Evolutionary conservation across 2,113 vertebrate species (phyloP).

Genomic region (Bostrychus sinensis): DNA sequence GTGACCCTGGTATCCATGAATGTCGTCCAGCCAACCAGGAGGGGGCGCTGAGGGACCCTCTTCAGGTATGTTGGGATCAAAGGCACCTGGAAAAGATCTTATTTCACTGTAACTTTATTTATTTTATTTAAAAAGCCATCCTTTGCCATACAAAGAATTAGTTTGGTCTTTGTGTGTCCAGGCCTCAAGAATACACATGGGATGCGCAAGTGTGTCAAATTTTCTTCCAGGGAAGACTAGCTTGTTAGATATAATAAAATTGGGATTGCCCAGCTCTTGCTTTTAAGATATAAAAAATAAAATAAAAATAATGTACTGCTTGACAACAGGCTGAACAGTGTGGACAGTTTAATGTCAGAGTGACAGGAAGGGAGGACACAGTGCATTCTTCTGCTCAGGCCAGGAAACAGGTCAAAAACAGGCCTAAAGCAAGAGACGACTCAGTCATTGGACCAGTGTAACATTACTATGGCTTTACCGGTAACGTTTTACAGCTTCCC

Average conservation of each 20-base stretch:
- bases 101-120: neutral
- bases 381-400: neutral
- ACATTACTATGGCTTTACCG: neutral
- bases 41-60: constrained; percentile 68
- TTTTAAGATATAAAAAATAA: neutral
- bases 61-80: constrained; percentile 72
- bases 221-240: no score
- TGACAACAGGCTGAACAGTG: neutral
- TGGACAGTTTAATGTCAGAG: constrained; percentile 11
- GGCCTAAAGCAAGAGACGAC: neutral
- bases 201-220: no score
- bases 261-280: neutral
- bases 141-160: no score
- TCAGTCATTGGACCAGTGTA: no score
- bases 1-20: constrained; percentile 58
- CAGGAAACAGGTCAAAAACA: constrained; percentile 8
- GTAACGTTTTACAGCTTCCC: neutral
- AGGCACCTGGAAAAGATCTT: constrained; percentile 23
- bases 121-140: no score
- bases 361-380: constrained; percentile 17
- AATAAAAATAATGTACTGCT: neutral
- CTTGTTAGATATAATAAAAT: no score
- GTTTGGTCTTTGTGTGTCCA: no score
- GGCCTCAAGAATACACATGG: no score
- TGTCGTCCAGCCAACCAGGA: constrained; percentile 73